Evolutionary conservation across 2,113 vertebrate genomes (phyloP), one percentile per base, ranked within the genome.

Genomic region (Labeo catla): DNA sequence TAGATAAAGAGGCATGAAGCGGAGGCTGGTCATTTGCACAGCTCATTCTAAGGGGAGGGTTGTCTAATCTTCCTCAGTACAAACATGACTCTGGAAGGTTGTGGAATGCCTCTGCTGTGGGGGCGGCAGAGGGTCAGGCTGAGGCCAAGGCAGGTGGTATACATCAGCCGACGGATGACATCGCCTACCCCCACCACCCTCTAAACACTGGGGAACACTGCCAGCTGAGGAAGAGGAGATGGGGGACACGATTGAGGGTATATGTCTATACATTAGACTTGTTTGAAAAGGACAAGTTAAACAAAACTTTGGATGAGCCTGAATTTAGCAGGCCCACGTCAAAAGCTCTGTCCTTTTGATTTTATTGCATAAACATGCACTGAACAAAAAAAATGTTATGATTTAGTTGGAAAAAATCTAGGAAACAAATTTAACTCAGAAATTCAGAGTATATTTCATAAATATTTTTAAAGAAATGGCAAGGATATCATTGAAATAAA

Each of bases 141-240:
- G 88, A 93, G 95, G 95, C 93, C 93, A 95, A 93, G 92, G 93
- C 95, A 95, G 95, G 94, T 95, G 95, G 95, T 94, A 92, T 93
- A 93, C 93, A 94, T 95, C 95, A 95, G 93, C 92, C 88, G 66
- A 85, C 89, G 91, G 91, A 92, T 94, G 95, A 94, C 95, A 93
- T 83, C 10, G 52, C 12, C 85, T 93, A 91, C 91, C 92, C 91
- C 91, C 93, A 93, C 92, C 91, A 93, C 91, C 94, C 93, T 93
- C 93, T 93, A 93, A 93, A 95, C 94, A 95, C 92, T 94, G 91
- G 90, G 90, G 86, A 88, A 89, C 86, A 88, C 91, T 36, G 89
- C 76, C 57, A 36, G 36, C 70, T 21, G 84, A 90, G 86, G 84
- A 85, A 80, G 84, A 85, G 49, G 89, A 90, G 59, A 89, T 70